Conservation (phyloP, 2,797 vertebrate genomes). For the Acomys russatus region DNA sequence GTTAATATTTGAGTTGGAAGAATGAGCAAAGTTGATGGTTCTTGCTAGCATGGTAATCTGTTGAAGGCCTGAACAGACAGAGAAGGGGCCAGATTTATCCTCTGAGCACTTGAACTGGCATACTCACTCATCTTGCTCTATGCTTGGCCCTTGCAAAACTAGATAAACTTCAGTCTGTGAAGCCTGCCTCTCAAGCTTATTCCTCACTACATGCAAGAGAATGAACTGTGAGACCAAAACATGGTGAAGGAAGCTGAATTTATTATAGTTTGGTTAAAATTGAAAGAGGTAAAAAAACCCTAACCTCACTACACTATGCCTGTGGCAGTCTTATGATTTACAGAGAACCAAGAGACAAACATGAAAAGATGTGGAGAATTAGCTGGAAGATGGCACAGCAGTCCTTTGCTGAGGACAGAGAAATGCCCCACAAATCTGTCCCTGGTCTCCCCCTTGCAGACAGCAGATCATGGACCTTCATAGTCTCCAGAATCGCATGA, state of each 20-base stretch:
- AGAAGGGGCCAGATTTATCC: not conserved
- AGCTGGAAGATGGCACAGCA: not conserved
- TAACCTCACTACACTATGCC: not conserved
- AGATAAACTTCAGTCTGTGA: too few relatives aligned
- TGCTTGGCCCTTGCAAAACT: not conserved
- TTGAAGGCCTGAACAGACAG: not conserved
- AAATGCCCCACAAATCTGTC: not conserved
- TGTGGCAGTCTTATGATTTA: not conserved
- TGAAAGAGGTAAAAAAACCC: not conserved
- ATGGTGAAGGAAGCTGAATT: not conserved
- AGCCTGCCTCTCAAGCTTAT: not conserved
- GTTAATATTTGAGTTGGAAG: not conserved
- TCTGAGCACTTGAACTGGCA: not conserved
- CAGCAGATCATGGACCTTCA: not conserved
- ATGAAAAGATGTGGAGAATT: not conserved
- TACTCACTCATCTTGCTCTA: not conserved
- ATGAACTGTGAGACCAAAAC: not conserved
- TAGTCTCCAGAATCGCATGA: not conserved
- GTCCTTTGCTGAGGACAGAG: not conserved
- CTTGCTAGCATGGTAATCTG: not conserved
- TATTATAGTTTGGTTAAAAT: not conserved
- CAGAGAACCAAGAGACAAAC: not conserved
- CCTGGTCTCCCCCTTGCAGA: not conserved
- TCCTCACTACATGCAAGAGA: not conserved
- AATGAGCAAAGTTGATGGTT: not conserved